phyloP scores from a whole-genome alignment of 2,888 invertebrate genomes.

The Parnassius mnemosyne region DNA sequence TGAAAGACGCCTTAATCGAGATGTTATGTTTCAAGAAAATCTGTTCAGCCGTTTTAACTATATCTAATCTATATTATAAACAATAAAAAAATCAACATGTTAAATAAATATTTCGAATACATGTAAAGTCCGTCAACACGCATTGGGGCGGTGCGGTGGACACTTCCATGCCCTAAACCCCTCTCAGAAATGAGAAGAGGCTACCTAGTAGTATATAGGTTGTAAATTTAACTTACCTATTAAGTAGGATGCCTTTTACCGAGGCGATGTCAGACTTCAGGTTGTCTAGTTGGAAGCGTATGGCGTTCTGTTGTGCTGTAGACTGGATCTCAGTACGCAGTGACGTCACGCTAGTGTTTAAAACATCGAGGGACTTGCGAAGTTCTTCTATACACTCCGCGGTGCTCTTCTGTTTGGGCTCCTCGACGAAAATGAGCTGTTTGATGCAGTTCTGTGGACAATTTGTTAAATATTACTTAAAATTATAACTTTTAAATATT shows the following conservation, averaged over 20 bases:
- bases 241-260: slow-evolving; percentile 86
- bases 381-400: slow-evolving; percentile 85
- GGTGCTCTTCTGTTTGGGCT: slow-evolving; percentile 82
- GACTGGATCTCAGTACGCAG: slow-evolving; percentile 84
- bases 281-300: slow-evolving; percentile 82
- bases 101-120: no score
- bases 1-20: no score
- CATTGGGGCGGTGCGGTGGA: no score
- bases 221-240: slow-evolving; percentile 62
- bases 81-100: no score
- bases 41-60: no score
- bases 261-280: slow-evolving; percentile 86
- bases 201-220: neutral
- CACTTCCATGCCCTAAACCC: no score
- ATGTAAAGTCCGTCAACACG: no score
- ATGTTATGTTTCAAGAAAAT: no score
- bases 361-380: slow-evolving; percentile 83
- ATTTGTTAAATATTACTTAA: neutral
- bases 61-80: no score
- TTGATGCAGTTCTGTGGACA: slow-evolving; percentile 60
- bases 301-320: slow-evolving; percentile 64
- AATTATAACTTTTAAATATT: no score
- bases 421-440: slow-evolving; percentile 82
- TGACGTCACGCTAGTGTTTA: slow-evolving; percentile 83
- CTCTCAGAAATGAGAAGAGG: no score